Evolutionary conservation across 2,113 vertebrate genomes (phyloP), one percentile per base, ranked within the genome.

Genomic region (Nansenia antarctica): DNA sequence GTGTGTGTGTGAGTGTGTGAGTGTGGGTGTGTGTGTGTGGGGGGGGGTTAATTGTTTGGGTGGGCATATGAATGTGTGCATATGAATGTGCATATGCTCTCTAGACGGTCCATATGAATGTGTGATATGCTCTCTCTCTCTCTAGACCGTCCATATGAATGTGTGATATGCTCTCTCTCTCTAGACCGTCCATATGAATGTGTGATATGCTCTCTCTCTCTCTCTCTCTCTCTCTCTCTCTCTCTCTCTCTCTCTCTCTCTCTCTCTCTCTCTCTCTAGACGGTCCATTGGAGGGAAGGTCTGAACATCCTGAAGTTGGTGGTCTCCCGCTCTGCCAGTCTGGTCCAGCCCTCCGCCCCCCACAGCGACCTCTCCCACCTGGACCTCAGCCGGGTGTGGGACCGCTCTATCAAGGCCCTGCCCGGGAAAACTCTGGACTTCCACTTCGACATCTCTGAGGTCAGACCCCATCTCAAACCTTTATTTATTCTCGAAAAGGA

Each of bases 391-490:
- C 93, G 93, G 6, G 92, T 94, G 11, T 96, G 95, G 95, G 94
- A 94, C 18, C 93, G 91, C 65, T 92, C 94, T n/a, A 95, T 95
- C 11, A 97, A 98, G 82, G 96, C 96, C 55, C 78, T 98, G 59
- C 96, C 96, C 9, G 96, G 96, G 54, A 98, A 98, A 86, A 98
- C 95, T 0, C 84, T 98, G 78, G 94, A 97, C 74, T 98, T 98
- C 76, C 94, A 95, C 86, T 97, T 98, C 80, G 96, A 98, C 85
- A 94, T 98, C 86, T 95, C 95, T 26, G 94, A 98, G 95, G 96
- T 96, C 79, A 30, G 62, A 67, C 57, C 34, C 26, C 64, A 60
- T 59, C 34, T 78, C 14, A 29, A 9, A 26, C 49, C 73, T 60
- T n/a, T n/a, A n/a, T n/a, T n/a, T n/a, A n/a, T n/a, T n/a, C n/a